Conservation (phyloP, 2,888 invertebrate genomes). For the Synanthedon andrenaeformis region DNA sequence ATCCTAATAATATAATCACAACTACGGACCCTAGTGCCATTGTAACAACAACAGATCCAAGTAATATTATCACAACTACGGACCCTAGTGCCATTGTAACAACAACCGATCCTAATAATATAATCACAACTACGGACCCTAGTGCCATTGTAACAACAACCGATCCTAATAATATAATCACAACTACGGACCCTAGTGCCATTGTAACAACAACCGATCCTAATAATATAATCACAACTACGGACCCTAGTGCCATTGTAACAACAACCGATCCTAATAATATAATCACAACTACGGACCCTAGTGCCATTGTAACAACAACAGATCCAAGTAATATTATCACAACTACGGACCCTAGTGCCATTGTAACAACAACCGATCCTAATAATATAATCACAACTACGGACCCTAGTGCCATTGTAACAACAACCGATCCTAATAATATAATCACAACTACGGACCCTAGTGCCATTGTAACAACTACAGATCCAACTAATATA, state of each 20-base stretch:
- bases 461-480: background rate
- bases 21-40: constrained; percentile 4
- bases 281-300: background rate
- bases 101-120: background rate
- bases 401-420: constrained; percentile 2
- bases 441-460: background rate
- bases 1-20: background rate
- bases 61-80: background rate
- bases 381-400: constrained; percentile 1
- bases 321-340: background rate
- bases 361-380: background rate
- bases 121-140: constrained; percentile 2
- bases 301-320: background rate
- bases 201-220: background rate
- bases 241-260: background rate
- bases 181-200: too few relatives aligned
- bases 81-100: background rate
- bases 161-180: too few relatives aligned
- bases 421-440: constrained; percentile 1
- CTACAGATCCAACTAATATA: background rate
- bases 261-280: background rate
- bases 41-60: background rate
- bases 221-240: background rate
- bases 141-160: constrained; percentile 1
- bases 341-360: background rate